These are phyloP conservation scores for Notarius quadriscutis DNA, from an alignment of 2,113 vertebrate genomes.

Conservation along the genomic window DNA sequence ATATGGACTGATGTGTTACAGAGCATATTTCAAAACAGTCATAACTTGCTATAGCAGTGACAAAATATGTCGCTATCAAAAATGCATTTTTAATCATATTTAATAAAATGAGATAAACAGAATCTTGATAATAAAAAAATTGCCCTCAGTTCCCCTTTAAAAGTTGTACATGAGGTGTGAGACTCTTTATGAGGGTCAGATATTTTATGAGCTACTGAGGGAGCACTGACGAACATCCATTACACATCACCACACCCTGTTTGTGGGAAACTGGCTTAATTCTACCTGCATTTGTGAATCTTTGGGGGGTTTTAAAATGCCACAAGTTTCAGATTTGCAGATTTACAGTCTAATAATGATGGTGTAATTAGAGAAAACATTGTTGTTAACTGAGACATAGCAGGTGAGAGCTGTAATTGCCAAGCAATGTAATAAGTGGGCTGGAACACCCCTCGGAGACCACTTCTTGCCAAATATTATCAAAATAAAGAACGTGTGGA, in stretches of 20 bases:
- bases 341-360: conserved; percentile 37
- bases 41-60: too few relatives aligned
- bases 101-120: too few relatives aligned
- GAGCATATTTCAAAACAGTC: too few relatives aligned
- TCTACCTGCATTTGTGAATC: conserved; percentile 3
- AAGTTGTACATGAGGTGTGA: neutral
- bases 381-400: conserved; percentile 38
- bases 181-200: conserved; percentile 18
- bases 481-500: conserved; percentile 24
- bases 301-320: conserved; percentile 34
- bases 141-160: too few relatives aligned
- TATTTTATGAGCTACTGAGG: conserved; percentile 8
- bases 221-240: conserved; percentile 13
- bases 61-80: too few relatives aligned
- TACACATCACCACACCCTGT: neutral
- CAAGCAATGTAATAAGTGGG: conserved; percentile 39
- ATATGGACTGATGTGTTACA: too few relatives aligned
- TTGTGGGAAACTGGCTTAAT: neutral
- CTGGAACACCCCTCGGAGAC: conserved; percentile 39
- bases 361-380: conserved; percentile 42
- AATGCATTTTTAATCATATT: too few relatives aligned
- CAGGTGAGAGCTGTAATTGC: conserved; percentile 52
- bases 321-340: conserved; percentile 24
- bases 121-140: too few relatives aligned
- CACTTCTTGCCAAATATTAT: conserved; percentile 35